phyloP scores from a whole-genome alignment of 2,113 vertebrate species.

The Amblyopsis rosae region DNA sequence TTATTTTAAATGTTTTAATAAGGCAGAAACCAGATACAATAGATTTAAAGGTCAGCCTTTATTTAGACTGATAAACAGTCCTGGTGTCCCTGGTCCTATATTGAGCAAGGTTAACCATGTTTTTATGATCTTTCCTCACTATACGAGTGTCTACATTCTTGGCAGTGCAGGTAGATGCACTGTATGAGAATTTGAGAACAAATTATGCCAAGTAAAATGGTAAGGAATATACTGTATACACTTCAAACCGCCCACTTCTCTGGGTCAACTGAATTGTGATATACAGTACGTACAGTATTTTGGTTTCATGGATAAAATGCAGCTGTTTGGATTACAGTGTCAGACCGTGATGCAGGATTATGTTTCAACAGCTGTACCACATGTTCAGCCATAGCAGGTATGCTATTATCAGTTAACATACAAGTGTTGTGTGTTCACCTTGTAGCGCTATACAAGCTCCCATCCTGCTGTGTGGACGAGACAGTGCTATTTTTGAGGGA shows the following conservation, averaged over 20 bases:
- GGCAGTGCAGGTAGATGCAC: conserved; percentile 12
- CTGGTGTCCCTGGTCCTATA: conserved; percentile 23
- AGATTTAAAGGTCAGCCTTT: conserved; percentile 39
- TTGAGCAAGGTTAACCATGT: conserved; percentile 20
- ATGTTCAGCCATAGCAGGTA: too few species aligned
- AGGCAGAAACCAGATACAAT: conserved; percentile 8
- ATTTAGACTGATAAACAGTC: conserved; percentile 42
- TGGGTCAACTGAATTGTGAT: too few species aligned
- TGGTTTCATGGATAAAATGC: not conserved
- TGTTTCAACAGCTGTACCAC: too few species aligned
- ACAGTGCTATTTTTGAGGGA: conserved; percentile 45
- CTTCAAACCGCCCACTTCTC: not conserved
- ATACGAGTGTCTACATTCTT: conserved; percentile 24
- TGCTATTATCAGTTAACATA: too few species aligned
- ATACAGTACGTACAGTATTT: too few species aligned
- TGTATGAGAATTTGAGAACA: not conserved
- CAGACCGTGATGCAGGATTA: too few species aligned
- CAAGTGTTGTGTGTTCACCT: too few species aligned
- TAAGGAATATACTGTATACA: not conserved
- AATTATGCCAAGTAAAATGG: conserved; percentile 9
- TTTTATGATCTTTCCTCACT: conserved; percentile 23
- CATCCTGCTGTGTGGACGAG: conserved; percentile 9
- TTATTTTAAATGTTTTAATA: not conserved
- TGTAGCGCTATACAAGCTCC: not conserved
- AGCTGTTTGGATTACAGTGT: too few species aligned